Percentiles rank a stretch among this genome's conserved stretches.
Conservation (phyloP, 2,797 vertebrate genomes). For the Simalia tracyae region DNA sequence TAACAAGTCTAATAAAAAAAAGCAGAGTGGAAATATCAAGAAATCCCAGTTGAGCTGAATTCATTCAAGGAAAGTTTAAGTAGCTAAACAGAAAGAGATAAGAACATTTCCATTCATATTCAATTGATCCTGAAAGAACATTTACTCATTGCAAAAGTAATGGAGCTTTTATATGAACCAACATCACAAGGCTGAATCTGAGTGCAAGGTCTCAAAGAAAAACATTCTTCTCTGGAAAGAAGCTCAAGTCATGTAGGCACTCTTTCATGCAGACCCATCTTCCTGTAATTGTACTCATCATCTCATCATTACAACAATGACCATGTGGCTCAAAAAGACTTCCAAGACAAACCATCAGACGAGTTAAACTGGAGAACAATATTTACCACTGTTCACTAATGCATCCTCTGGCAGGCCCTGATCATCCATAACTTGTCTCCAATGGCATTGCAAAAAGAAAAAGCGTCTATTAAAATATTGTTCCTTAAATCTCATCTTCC, state of each 20-base stretch:
- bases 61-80: background rate
- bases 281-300: background rate
- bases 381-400: background rate
- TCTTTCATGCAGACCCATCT: background rate
- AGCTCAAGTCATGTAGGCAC: background rate
- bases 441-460: background rate
- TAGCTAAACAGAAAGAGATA: background rate
- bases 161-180: background rate
- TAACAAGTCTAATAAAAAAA: background rate
- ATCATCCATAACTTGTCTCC: background rate
- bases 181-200: background rate
- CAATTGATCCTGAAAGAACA: background rate
- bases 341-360: too few species aligned
- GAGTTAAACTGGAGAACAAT: background rate
- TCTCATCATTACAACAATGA: background rate
- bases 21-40: background rate
- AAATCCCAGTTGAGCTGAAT: background rate
- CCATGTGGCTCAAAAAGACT: background rate
- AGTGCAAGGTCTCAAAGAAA: background rate
- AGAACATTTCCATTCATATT: background rate
- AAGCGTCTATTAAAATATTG: background rate
- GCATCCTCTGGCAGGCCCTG: background rate
- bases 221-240: background rate
- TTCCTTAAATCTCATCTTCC: background rate
- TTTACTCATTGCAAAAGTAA: background rate